Conservation (phyloP, 2,113 vertebrate species). For the Cepphus grylle region DNA sequence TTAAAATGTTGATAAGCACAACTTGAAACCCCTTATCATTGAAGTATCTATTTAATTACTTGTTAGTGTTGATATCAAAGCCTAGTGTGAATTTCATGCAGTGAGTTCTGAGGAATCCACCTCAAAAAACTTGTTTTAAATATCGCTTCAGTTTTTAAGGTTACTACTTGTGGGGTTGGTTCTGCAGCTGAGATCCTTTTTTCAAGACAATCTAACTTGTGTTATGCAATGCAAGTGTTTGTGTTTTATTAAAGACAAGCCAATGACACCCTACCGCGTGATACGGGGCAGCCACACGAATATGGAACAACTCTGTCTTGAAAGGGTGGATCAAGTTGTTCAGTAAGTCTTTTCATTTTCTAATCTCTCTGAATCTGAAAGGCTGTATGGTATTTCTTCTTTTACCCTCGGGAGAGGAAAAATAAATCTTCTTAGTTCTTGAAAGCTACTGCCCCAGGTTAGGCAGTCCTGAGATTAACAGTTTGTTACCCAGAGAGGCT, state of each 20-base stretch:
- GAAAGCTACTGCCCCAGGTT: neutral
- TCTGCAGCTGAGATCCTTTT: neutral
- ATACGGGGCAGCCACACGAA: neutral
- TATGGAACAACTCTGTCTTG: neutral
- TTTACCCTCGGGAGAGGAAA: neutral
- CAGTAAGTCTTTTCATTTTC: neutral
- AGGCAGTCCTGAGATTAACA: neutral
- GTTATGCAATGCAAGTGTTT: neutral
- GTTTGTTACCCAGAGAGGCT: neutral
- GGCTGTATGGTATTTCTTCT: neutral
- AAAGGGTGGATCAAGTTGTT: neutral
- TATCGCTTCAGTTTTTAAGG: neutral
- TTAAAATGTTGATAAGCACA: neutral
- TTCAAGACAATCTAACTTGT: neutral
- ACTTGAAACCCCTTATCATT: neutral
- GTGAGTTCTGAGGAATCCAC: neutral
- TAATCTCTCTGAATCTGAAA: neutral
- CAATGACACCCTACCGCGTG: neutral
- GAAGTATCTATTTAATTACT: neutral
- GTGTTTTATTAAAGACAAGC: neutral
- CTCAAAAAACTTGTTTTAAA: neutral
- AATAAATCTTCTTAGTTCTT: conserved; percentile 8
- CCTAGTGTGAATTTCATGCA: neutral
- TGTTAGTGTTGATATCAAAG: neutral
- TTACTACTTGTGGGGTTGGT: neutral